phyloP scores from a whole-genome alignment of 2,888 invertebrate genomes.

The Chrysomela aeneicollis region DNA sequence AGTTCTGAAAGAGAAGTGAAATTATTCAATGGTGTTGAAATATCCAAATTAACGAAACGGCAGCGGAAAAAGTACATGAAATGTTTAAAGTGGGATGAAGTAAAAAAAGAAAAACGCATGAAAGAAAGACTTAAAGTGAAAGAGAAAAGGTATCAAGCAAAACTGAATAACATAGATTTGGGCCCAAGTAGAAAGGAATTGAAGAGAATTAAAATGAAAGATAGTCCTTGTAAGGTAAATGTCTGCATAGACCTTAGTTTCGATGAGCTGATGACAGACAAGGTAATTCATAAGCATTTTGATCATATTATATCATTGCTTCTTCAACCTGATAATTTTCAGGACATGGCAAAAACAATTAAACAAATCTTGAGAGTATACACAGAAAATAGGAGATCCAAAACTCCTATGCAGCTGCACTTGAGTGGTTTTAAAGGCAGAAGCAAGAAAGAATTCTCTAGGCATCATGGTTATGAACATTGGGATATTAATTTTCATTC shows the following conservation, averaged over 20 bases:
- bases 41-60: constrained; percentile 57
- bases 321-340: constrained; percentile 27
- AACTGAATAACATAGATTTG: constrained; percentile 73
- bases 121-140: constrained; percentile 74
- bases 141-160: constrained; percentile 73
- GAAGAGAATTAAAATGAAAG: constrained; percentile 75
- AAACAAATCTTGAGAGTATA: constrained; percentile 93
- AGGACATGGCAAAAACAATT: constrained; percentile 85
- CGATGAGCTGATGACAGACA: constrained; percentile 85
- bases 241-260: constrained; percentile 91
- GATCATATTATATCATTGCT: no score
- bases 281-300: constrained; percentile 34
- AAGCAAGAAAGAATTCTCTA: constrained; percentile 76
- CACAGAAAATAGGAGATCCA: constrained; percentile 84
- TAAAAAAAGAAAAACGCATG: constrained; percentile 73
- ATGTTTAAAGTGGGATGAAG: constrained; percentile 76
- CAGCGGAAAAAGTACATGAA: constrained; percentile 64
- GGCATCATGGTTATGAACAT: constrained; percentile 86
- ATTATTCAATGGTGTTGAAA: constrained; percentile 59
- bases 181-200: constrained; percentile 84
- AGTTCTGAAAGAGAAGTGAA: constrained; percentile 21
- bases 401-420: constrained; percentile 82
- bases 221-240: constrained; percentile 72
- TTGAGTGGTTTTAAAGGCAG: constrained; percentile 82
- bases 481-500: constrained; percentile 88